Conservation (phyloP, 2,888 invertebrate species). For the Teinopalpus imperialis region DNA sequence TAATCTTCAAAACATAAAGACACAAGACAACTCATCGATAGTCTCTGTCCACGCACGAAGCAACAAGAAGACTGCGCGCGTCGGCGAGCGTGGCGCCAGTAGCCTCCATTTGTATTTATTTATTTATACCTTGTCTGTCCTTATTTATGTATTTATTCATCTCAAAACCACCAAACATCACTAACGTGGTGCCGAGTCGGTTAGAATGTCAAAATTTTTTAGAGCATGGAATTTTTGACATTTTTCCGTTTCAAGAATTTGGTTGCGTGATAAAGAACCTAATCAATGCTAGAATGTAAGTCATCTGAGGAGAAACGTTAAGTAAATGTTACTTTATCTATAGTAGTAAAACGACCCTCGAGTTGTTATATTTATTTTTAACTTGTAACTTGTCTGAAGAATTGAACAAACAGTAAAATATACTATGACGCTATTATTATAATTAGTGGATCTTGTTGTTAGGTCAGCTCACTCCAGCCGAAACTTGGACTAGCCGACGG, state of each 20-base stretch:
- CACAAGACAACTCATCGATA: too few relatives aligned
- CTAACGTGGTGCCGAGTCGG: constrained; percentile 25
- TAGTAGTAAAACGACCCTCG: too few relatives aligned
- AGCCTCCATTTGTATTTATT: constrained; percentile 78
- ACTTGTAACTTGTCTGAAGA: too few relatives aligned
- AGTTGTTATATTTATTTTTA: too few relatives aligned
- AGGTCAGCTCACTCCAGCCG: too few relatives aligned
- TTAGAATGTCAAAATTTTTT: constrained; percentile 21
- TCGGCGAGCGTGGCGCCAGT: constrained; percentile 76
- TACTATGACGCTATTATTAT: too few relatives aligned
- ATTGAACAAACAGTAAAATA: too few relatives aligned
- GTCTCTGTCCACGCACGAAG: constrained; percentile 49
- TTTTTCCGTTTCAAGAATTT: constrained; percentile 20
- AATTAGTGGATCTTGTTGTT: too few relatives aligned
- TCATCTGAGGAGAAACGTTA: constrained; percentile 3
- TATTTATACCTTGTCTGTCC: constrained; percentile 72
- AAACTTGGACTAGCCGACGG: too few relatives aligned
- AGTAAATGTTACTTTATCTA: too few relatives aligned
- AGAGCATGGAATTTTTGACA: constrained; percentile 17
- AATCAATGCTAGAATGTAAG: constrained; percentile 21
- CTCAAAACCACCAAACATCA: constrained; percentile 32
- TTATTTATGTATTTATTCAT: constrained; percentile 77
- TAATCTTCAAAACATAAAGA: too few relatives aligned
- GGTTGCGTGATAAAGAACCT: constrained; percentile 24
- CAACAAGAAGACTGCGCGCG: constrained; percentile 71